These are phyloP conservation scores for Isaurus tuberculatus DNA, from an alignment of 92 coral and sea anemone species.

Conservation along the genomic window DNA sequence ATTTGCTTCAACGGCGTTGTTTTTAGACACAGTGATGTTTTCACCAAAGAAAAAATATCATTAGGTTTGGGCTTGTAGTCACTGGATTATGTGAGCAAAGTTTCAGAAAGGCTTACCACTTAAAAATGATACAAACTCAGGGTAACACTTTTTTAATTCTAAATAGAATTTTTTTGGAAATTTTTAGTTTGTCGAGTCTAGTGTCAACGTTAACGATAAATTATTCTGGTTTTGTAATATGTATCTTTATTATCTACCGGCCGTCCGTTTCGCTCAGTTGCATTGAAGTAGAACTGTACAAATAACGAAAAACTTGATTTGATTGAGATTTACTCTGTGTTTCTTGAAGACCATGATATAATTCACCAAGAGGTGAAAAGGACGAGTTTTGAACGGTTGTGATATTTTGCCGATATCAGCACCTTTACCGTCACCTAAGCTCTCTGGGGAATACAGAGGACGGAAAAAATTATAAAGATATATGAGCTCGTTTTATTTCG, in stretches of 20 bases:
- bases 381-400: not conserved
- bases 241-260: not conserved
- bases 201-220: not conserved
- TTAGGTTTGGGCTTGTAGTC: not conserved
- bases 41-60: conserved; percentile 13
- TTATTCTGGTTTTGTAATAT: not conserved
- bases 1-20: not conserved
- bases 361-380: not conserved
- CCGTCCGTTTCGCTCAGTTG: not conserved
- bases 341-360: not conserved
- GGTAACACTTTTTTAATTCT: not conserved
- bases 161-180: too few relatives aligned
- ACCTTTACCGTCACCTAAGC: not conserved
- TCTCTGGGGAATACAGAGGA: not conserved
- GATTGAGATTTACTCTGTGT: not conserved
- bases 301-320: not conserved
- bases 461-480: not conserved
- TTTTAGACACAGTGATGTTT: not conserved
- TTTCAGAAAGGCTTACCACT: not conserved
- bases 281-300: not conserved
- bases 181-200: not conserved
- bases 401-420: conserved; percentile 23
- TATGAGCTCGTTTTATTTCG: not conserved
- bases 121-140: not conserved
- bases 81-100: conserved; percentile 12